Base-by-base conservation (phyloP, 92 coral and sea anemone species). In the Zoanthus solanderi region DNA sequence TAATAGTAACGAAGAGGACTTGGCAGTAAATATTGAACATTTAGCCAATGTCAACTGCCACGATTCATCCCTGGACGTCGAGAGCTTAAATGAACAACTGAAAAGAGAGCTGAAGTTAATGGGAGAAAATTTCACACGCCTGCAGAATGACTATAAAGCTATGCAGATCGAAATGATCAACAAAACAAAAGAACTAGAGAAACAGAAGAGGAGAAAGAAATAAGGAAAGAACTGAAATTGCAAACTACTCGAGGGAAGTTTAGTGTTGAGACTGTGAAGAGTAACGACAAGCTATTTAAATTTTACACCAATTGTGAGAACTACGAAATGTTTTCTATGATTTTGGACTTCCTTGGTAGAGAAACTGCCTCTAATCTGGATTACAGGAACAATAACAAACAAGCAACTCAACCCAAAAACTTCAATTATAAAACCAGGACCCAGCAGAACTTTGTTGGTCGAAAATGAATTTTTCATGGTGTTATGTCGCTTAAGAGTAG, bases 41-140 rank as follows among this genome's bases (percentile, higher is more conserved):
- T 12, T 73, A 44, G 54, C 78, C 30, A 44, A 45, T 73, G 78
- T 44, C 78, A 73, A 73, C 66, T 60, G 66, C 66, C 66, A 60
- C 78, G 57, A 73, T 73, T 73, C 57, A 73, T 15, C 78, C 78
- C 56, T 42, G 78, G 78, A 73, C 31, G 31, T 73, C 78, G 78
- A 73, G 78, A 73, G 75, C 75, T 46, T 46, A 83, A 63, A 83
- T 11, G 87, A 83, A 53, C 87, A 44, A 30, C 87, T 81, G 31
- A 81, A 9, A 81, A 68, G 74, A 81, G 75, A 81, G 57, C 86
- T 81, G 71, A 81, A 81, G 57, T 58, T 81, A 83, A 83, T 66
- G 87, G 76, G n/a, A 45, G 31, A 44, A 10, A 16, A 67, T 28
- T 28, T 67, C 72, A 67, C 72, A 67, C 72, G 13, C 15, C 72